phyloP scores from a whole-genome alignment of 2,888 invertebrate species.

The Hypolimnas misippus region DNA sequence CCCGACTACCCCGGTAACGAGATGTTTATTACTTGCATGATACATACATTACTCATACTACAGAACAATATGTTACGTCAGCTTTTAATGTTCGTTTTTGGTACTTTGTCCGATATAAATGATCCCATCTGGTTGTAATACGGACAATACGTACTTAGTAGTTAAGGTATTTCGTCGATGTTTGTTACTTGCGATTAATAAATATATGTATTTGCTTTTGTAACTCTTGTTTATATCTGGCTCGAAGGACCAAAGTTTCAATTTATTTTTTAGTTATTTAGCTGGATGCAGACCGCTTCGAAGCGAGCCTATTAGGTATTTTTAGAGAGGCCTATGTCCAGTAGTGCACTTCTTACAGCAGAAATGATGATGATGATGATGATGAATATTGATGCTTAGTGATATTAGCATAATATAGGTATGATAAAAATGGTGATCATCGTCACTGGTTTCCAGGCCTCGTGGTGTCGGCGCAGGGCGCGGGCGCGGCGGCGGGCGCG shows the following conservation, averaged over 20 bases:
- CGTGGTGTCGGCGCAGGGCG: slow-evolving; percentile 44
- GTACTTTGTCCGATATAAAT: not conserved
- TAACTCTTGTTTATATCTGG: not conserved
- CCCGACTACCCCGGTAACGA: slow-evolving; percentile 59
- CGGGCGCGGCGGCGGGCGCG: slow-evolving; percentile 23
- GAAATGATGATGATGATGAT: no score
- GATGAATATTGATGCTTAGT: no score
- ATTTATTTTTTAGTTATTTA: no score
- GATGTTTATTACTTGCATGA: not conserved
- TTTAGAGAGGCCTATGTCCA: no score
- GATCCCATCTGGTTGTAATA: no score
- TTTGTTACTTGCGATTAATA: not conserved
- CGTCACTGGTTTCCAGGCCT: slow-evolving; percentile 41
- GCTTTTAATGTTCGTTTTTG: not conserved
- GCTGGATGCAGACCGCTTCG: no score
- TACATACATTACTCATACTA: not conserved
- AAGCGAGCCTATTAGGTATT: no score
- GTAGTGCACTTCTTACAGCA: no score
- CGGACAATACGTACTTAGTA: no score
- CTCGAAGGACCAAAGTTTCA: not conserved
- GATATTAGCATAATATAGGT: no score
- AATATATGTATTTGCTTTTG: no score
- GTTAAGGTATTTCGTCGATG: not conserved
- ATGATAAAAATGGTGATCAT: not conserved
- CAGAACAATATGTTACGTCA: no score